Base-by-base conservation (phyloP, 2,113 vertebrate genomes). In the Tretioscincus oriximinensis region DNA sequence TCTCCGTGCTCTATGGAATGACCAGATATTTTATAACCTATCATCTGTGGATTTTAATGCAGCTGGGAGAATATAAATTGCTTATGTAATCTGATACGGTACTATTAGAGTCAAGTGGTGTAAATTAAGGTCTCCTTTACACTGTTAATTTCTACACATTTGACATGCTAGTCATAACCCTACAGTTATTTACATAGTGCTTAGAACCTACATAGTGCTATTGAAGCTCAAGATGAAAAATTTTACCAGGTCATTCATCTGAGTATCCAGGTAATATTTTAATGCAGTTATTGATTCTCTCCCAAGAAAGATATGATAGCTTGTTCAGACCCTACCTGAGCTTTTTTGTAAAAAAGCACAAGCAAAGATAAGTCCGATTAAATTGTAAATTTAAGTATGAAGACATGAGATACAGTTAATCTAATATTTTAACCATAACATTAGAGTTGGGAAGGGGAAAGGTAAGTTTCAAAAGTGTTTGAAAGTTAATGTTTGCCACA, bases 371-470 rank as follows among this genome's bases (percentile, higher is more conserved):
- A 63, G 21, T 8, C 24, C 24, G 24, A 26, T 63, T 26, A 63
- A 63, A 26, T 63, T 22, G 5, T 24, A 26, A 9, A 63, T 63
- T 63, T 54, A 54, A 9, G 12, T 5, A 35, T 45, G 10, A 26
- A 22, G 22, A 21, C 21, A 41, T 28, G 24, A 41, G 14, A 69
- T 26, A 35, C 3, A 71, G 24, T 58, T 58, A 58, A 18, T 16
- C 54, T 58, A 58, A 58, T 18, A 14, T 58, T 58, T 58, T 58
- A 58, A 58, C 54, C 16, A 58, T 14, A 86, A 63, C 66, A 81
- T 84, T 41, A 81, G 84, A 78, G 84, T 78, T 78, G 68, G 83
- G 74, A 84, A 28, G 41, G 65, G 64, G 81, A 72, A 85, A 45
- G 45, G 61, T 9, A 63, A 35, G 28, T 9, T 60, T 54, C 51